phyloP scores from a whole-genome alignment of 2,113 vertebrate genomes.

The Periophthalmodon schlosseri region DNA sequence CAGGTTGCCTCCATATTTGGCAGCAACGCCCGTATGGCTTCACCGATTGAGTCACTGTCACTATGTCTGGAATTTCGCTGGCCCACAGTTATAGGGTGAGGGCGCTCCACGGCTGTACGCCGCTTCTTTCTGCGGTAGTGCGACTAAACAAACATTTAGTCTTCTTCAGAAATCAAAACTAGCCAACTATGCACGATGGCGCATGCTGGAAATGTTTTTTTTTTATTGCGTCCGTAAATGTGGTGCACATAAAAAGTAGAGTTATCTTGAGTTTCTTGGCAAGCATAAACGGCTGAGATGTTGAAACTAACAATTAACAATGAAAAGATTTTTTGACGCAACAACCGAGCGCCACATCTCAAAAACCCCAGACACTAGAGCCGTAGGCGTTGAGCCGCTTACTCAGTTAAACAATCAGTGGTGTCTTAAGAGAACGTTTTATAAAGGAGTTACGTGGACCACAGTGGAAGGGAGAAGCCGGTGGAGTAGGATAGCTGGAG shows the following conservation, averaged over 20 bases:
- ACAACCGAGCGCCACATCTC: neutral
- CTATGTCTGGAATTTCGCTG: conserved; percentile 40
- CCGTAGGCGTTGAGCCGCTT: too few relatives aligned
- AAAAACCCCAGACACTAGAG: neutral
- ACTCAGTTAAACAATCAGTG: too few relatives aligned
- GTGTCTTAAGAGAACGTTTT: too few relatives aligned
- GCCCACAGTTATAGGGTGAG: conserved; percentile 10
- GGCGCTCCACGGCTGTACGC: neutral
- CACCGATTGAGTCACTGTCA: conserved; percentile 25
- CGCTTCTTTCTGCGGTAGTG: neutral
- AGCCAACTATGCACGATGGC: too few relatives aligned
- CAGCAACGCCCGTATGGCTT: conserved; percentile 25
- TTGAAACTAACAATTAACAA: neutral
- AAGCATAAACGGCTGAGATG: too few relatives aligned
- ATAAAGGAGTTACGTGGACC: neutral
- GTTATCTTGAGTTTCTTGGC: too few relatives aligned
- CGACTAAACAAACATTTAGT: neutral
- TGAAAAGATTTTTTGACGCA: neutral
- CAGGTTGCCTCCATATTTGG: conserved; percentile 11
- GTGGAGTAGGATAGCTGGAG: neutral
- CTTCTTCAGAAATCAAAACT: neutral
- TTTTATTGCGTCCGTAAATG: too few relatives aligned
- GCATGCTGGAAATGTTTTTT: too few relatives aligned
- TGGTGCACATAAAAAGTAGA: too few relatives aligned
- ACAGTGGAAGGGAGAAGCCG: too few relatives aligned